These are phyloP conservation scores for Drosophila bocki DNA, from an alignment of 1,140 invertebrate species.

Conservation along the genomic window DNA sequence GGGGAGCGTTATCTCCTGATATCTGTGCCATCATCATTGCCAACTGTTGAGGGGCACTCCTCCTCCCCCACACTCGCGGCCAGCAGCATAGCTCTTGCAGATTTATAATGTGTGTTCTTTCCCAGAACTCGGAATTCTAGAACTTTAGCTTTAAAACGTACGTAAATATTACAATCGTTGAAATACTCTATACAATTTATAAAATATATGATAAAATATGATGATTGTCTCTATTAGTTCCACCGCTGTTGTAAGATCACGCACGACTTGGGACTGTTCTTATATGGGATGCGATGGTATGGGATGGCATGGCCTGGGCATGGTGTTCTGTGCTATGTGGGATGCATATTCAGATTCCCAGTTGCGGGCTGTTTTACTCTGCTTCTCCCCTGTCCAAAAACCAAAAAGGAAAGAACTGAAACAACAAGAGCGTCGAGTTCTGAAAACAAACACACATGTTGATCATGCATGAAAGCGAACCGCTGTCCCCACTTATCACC, in stretches of 20 bases:
- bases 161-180: not conserved
- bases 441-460: slow-evolving; percentile 66
- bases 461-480: slow-evolving; percentile 62
- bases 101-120: no score
- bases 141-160: not conserved
- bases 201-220: not conserved
- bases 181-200: not conserved
- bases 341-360: slow-evolving; percentile 54
- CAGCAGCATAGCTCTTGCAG: not conserved
- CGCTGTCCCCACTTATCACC: slow-evolving; percentile 33
- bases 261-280: slow-evolving; percentile 11
- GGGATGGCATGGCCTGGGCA: not conserved
- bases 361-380: slow-evolving; percentile 28
- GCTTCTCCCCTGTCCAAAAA: slow-evolving; percentile 27
- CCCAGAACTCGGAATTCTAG: no score
- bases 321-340: slow-evolving; percentile 9
- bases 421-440: slow-evolving; percentile 24
- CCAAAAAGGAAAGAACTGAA: slow-evolving; percentile 26
- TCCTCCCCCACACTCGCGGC: slow-evolving; percentile 16
- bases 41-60: slow-evolving; percentile 26
- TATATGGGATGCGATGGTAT: slow-evolving; percentile 17
- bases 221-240: not conserved
- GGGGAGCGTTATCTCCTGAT: slow-evolving; percentile 47
- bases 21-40: slow-evolving; percentile 57
- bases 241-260: slow-evolving; percentile 10